These are phyloP conservation scores for Brenthis ino DNA, from an alignment of 2,888 invertebrate species.

Conservation along the genomic window DNA sequence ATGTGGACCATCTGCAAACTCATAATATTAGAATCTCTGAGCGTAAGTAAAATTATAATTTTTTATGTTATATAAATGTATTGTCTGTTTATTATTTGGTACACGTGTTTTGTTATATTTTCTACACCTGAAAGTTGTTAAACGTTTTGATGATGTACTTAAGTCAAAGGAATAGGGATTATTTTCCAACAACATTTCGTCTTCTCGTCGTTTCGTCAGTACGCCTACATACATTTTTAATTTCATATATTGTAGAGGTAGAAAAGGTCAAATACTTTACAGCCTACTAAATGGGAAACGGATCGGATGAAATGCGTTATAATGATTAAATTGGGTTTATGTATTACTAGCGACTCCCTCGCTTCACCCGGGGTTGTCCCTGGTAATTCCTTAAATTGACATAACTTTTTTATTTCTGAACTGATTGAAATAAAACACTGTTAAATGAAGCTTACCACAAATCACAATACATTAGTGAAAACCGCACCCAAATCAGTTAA, in stretches of 20 bases:
- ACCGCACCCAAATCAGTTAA: too few relatives aligned
- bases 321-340: neutral
- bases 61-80: constrained; percentile 11
- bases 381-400: too few relatives aligned
- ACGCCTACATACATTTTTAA: constrained; percentile 10
- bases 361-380: too few relatives aligned
- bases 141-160: neutral
- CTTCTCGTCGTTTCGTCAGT: neutral
- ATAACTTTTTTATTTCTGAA: too few relatives aligned
- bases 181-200: constrained; percentile 2
- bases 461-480: too few relatives aligned
- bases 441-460: too few relatives aligned
- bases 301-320: neutral
- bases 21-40: constrained; percentile 63
- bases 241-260: neutral
- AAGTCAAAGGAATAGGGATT: neutral
- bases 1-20: constrained; percentile 54
- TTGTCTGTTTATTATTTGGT: constrained; percentile 8
- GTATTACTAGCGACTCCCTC: too few relatives aligned
- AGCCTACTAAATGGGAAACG: constrained; percentile 1
- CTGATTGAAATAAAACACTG: too few relatives aligned
- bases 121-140: neutral
- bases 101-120: constrained; percentile 5
- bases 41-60: constrained; percentile 52
- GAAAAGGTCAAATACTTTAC: constrained; percentile 13